Percentiles rank a stretch among this genome's conserved stretches.
Evolutionary conservation across 2,113 vertebrate species (phyloP).

Genomic region (Porphyrio hochstetteri): DNA sequence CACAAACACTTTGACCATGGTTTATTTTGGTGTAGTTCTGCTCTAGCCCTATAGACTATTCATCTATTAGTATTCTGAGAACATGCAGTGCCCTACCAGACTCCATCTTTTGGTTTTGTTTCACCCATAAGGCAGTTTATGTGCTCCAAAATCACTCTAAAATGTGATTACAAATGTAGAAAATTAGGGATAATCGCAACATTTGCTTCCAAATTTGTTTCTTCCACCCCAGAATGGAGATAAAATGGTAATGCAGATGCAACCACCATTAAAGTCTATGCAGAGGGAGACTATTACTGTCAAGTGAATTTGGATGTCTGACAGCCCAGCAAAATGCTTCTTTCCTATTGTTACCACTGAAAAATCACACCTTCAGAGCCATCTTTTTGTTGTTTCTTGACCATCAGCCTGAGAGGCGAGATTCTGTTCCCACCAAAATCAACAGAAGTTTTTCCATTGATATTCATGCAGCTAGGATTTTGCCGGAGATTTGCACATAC

Average conservation of each 20-base stretch:
- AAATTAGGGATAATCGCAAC: neutral
- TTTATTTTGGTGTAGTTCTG: neutral
- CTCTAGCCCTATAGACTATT: neutral
- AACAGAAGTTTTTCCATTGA: neutral
- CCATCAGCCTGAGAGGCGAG: neutral
- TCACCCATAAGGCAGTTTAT: neutral
- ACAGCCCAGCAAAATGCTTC: neutral
- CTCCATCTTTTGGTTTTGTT: neutral
- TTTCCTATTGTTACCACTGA: neutral
- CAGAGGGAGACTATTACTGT: neutral
- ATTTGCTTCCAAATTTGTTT: neutral
- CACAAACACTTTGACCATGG: neutral
- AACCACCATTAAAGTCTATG: neutral
- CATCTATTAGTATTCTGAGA: neutral
- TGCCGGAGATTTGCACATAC: neutral
- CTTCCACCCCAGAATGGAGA: neutral
- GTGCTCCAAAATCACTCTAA: neutral
- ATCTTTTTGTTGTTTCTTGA: neutral
- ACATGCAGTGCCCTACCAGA: neutral
- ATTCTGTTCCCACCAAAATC: neutral
- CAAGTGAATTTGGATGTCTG: neutral
- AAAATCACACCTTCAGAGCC: neutral
- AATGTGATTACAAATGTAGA: neutral
- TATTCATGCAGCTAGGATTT: neutral
- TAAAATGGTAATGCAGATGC: neutral